Evolutionary conservation across 2,797 vertebrate species (phyloP).

Genomic region (Nannoperca australis): DNA sequence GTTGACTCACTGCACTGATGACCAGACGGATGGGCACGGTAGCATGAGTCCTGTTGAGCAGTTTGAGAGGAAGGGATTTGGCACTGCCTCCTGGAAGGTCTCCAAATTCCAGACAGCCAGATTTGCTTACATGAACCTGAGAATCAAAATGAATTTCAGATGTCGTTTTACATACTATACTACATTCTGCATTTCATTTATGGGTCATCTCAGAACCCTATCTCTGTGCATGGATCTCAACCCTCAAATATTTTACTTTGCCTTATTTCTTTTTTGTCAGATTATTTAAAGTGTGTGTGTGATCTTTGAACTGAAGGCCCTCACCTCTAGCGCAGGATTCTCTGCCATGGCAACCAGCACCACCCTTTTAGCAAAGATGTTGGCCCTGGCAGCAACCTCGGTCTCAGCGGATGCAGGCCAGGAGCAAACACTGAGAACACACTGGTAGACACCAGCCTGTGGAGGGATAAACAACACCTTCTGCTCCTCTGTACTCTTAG

Average conservation of each 20-base stretch:
- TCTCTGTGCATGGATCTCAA: background rate
- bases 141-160: conserved; percentile 31
- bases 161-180: background rate
- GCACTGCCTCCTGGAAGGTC: conserved; percentile 89
- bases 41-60: conserved; percentile 91
- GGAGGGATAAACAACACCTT: conserved; percentile 94
- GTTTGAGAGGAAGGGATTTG: conserved; percentile 91
- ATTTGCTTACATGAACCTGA: conserved; percentile 89
- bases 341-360: conserved; percentile 92
- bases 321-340: conserved; percentile 91
- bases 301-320: background rate
- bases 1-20: conserved; percentile 93
- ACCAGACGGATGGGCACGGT: conserved; percentile 93
- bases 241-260: background rate
- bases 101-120: conserved; percentile 91
- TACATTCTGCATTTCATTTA: background rate
- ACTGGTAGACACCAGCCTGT: conserved; percentile 91
- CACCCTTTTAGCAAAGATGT: conserved; percentile 90
- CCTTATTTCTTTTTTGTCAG: background rate
- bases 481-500: conserved; percentile 92
- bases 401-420: conserved; percentile 93
- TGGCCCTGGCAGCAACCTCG: conserved; percentile 86
- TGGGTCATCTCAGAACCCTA: background rate
- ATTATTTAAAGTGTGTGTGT: background rate
- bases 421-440: conserved; percentile 91